Evolutionary conservation across 2,888 invertebrate genomes (phyloP).

Genomic region (Buathra laborator): DNA sequence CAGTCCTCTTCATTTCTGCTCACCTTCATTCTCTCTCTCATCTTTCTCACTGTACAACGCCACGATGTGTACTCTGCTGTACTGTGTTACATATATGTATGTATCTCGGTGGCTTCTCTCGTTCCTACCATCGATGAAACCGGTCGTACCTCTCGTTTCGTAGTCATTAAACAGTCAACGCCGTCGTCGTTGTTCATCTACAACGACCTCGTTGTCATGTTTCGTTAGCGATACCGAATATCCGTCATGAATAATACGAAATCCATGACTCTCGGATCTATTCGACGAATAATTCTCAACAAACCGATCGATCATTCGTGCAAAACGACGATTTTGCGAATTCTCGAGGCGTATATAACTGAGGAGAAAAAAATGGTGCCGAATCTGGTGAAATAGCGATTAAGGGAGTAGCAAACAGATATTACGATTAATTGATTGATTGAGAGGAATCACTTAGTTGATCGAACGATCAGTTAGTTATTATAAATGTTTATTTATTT

Average conservation of each 20-base stretch:
- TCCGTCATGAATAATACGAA: constrained; percentile 15
- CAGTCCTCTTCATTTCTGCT: constrained; percentile 28
- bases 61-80: constrained; percentile 15
- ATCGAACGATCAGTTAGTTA: no score
- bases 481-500: no score
- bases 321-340: constrained; percentile 1
- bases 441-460: no score
- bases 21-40: constrained; percentile 28
- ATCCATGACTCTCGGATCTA: not conserved
- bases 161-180: constrained; percentile 68
- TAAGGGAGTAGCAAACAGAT: no score
- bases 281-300: not conserved
- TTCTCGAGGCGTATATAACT: not conserved
- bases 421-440: no score
- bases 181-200: constrained; percentile 58
- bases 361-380: not conserved
- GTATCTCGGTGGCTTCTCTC: constrained; percentile 45
- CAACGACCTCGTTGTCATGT: constrained; percentile 33
- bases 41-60: constrained; percentile 1
- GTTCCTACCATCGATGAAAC: constrained; percentile 62
- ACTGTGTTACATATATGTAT: constrained; percentile 34
- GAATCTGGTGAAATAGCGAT: no score
- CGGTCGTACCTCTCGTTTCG: constrained; percentile 68
- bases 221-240: constrained; percentile 34
- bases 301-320: constrained; percentile 37